Conservation (phyloP, 2,113 vertebrate genomes). For the Corythornis madagascariensis region DNA sequence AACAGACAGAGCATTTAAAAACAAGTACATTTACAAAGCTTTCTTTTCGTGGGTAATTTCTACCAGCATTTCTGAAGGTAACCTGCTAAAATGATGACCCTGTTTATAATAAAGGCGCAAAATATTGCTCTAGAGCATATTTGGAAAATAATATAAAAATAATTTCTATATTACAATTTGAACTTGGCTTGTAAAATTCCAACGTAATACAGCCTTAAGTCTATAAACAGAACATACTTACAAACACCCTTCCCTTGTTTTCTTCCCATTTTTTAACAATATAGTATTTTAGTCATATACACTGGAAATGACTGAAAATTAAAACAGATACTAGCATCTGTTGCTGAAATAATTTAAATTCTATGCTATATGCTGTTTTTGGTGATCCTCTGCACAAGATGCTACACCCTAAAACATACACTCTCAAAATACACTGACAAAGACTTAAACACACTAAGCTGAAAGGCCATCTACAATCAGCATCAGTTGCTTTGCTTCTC, state of each 20-base stretch:
- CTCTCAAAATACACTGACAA: constrained; percentile 71
- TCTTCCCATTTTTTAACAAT: constrained; percentile 76
- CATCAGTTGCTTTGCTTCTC: constrained; percentile 62
- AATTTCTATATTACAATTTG: constrained; percentile 83
- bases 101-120: constrained; percentile 77
- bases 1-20: constrained; percentile 64
- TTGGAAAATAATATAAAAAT: constrained; percentile 86
- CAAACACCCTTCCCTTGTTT: constrained; percentile 73
- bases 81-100: constrained; percentile 72
- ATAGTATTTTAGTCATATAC: constrained; percentile 80
- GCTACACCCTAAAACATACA: constrained; percentile 70
- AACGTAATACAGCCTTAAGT: constrained; percentile 74
- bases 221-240: constrained; percentile 80
- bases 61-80: constrained; percentile 61
- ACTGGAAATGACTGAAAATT: constrained; percentile 84
- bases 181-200: constrained; percentile 83
- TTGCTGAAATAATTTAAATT: constrained; percentile 81
- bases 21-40: constrained; percentile 57
- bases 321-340: constrained; percentile 80
- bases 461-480: constrained; percentile 79
- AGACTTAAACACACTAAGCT: constrained; percentile 68
- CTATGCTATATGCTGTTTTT: constrained; percentile 75
- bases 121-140: constrained; percentile 80
- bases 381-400: constrained; percentile 74
- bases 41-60: constrained; percentile 54